A percentile compares a stretch with the other conserved stretches of the same genome.
These are phyloP conservation scores for Acronicta aceris DNA, from an alignment of 2,888 invertebrate species.

Conservation along the genomic window DNA sequence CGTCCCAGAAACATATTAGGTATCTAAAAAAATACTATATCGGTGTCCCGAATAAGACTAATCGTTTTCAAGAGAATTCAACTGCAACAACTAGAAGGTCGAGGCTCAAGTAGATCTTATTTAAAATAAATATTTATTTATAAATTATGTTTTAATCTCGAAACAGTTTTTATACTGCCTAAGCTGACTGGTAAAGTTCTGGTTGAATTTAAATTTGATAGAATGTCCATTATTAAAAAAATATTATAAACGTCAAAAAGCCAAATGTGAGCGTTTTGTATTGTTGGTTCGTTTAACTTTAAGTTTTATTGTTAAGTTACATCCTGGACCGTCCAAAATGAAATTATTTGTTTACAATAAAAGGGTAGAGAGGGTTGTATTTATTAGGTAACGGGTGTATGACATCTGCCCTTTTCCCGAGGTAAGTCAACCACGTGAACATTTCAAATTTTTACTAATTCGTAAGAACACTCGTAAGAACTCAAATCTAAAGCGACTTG, in stretches of 20 bases:
- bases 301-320: constrained; percentile 32
- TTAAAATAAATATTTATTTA: too few relatives aligned
- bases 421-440: constrained; percentile 23
- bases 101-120: too few relatives aligned
- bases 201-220: constrained; percentile 28
- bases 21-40: too few relatives aligned
- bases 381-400: constrained; percentile 29
- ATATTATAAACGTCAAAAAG: constrained; percentile 18
- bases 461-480: not conserved
- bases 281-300: constrained; percentile 26
- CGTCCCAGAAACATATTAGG: too few relatives aligned
- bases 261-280: constrained; percentile 44
- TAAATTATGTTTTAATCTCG: not conserved
- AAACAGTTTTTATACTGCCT: constrained; percentile 4
- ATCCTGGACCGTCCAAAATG: constrained; percentile 57
- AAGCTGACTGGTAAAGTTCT: constrained; percentile 24
- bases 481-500: not conserved
- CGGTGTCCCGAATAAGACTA: too few relatives aligned
- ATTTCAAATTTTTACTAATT: not conserved
- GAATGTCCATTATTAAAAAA: constrained; percentile 14
- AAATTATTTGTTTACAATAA: constrained; percentile 59
- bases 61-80: too few relatives aligned
- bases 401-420: constrained; percentile 13
- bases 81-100: too few relatives aligned
- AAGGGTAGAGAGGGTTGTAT: constrained; percentile 2